phyloP scores from a whole-genome alignment of 2,888 invertebrate genomes.

The Boloria euphrosyne region DNA sequence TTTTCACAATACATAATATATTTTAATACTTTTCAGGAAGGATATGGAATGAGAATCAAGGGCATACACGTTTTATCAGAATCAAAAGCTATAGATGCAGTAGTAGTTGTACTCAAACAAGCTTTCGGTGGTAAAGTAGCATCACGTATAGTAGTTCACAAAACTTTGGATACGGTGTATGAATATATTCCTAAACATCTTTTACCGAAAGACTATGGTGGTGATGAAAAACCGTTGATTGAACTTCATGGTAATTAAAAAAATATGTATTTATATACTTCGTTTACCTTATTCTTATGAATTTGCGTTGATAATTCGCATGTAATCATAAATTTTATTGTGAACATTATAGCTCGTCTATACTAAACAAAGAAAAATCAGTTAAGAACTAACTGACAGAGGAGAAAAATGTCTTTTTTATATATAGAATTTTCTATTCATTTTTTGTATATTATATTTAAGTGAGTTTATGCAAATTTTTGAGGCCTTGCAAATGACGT shows the following conservation, averaged over 20 bases:
- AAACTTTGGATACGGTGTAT: constrained; percentile 47
- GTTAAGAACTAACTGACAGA: too few species aligned
- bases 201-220: constrained; percentile 52
- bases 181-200: constrained; percentile 45
- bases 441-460: too few species aligned
- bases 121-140: constrained; percentile 53
- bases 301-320: too few species aligned
- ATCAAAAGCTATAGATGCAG: constrained; percentile 52
- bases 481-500: too few species aligned
- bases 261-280: too few species aligned
- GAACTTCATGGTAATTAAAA: constrained; percentile 37
- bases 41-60: constrained; percentile 53
- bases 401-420: too few species aligned
- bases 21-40: constrained; percentile 46
- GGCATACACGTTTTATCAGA: constrained; percentile 52
- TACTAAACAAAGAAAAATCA: too few species aligned
- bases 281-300: too few species aligned
- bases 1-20: background rate
- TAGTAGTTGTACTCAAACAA: constrained; percentile 52
- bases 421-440: too few species aligned
- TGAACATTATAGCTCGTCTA: too few species aligned
- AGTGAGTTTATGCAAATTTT: too few species aligned
- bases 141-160: constrained; percentile 51
- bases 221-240: constrained; percentile 36
- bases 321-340: too few species aligned